Evolutionary conservation across 2,888 invertebrate species (phyloP), one percentile per base, ranked within the genome.

Genomic region (Ligdia adustata): DNA sequence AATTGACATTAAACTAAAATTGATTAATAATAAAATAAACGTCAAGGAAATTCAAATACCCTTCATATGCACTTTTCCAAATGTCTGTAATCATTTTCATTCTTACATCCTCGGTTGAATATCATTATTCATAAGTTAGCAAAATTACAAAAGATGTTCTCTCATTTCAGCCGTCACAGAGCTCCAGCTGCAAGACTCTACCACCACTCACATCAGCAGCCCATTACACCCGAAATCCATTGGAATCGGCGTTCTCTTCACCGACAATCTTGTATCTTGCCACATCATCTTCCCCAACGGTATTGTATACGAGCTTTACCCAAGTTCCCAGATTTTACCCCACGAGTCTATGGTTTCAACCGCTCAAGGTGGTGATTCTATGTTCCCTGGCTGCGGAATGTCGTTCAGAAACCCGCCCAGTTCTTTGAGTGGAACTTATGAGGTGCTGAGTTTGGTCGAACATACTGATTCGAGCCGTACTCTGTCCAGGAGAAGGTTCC

Each of bases 251-350:
- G 73, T 73, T 22, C 56, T 16, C 1, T 64, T 62, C 5, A 45
- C 62, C 2, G 79, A 79, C 45, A 64, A 52, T 0, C 59, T 77
- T 0, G 51, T 59, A 4, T 57, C 66, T 0, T 82, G 82, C 53
- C 61, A 73, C 29, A 52, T 78, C 2, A 61, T 66, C 6, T 67
- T 70, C 22, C 79, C 80, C 0, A 67, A 68, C 24, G 74, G 75
- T 0, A 33, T 50, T 0, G 57, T 57, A 12, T 67, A 69, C 11
- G 74, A 79, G 47, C 71, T 62, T 0, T 78, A 42, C 39, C 79
- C 80, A 0, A 63, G 37, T 11, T 56, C 9, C 2, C 37, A 63
- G 39, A 63, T 59, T 2, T 47, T 75, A 0, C 22, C 34, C n/a
- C 12, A 15, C 11, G 9, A 15, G 1, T 39, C 35, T 22, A n/a